These are phyloP conservation scores for Malthinus seriepunctatus DNA, from an alignment of 2,888 invertebrate species.

Conservation along the genomic window DNA sequence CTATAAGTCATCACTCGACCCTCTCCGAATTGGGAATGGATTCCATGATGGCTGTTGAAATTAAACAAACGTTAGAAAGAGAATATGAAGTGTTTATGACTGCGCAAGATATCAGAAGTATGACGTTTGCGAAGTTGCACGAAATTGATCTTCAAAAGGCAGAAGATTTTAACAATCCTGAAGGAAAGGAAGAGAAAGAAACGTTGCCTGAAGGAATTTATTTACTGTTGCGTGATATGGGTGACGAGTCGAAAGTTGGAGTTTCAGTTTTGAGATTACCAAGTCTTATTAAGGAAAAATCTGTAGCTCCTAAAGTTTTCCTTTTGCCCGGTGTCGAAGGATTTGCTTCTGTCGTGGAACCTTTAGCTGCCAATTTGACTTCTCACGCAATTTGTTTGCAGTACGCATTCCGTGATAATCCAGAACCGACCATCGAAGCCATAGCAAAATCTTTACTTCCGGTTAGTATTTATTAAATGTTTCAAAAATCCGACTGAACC, in stretches of 20 bases:
- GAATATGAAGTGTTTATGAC: constrained; percentile 87
- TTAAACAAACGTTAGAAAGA: constrained; percentile 88
- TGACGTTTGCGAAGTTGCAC: constrained; percentile 71
- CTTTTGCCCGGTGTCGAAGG: constrained; percentile 74
- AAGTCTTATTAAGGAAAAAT: constrained; percentile 17
- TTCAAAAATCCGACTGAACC: not conserved
- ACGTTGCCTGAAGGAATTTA: constrained; percentile 54
- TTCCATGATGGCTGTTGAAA: constrained; percentile 96
- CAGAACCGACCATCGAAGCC: constrained; percentile 53
- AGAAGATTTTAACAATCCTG: constrained; percentile 42
- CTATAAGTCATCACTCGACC: constrained; percentile 69
- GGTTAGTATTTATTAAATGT: constrained; percentile 49
- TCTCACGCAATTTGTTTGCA: constrained; percentile 61
- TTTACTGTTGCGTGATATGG: constrained; percentile 64
- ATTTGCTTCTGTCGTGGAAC: constrained; percentile 59
- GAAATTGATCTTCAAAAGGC: constrained; percentile 60
- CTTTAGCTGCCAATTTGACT: constrained; percentile 58
- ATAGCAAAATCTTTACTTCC: constrained; percentile 60
- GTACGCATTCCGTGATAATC: constrained; percentile 53
- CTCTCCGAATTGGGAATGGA: constrained; percentile 95
- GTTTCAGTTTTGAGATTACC: constrained; percentile 55
- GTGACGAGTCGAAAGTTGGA: constrained; percentile 61
- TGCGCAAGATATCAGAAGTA: constrained; percentile 80
- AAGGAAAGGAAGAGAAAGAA: constrained; percentile 13
- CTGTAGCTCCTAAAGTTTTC: constrained; percentile 54